Evolutionary conservation across 2,888 invertebrate genomes (phyloP), one percentile per base, ranked within the genome.

Genomic region (Caenorhabditis plicata): DNA sequence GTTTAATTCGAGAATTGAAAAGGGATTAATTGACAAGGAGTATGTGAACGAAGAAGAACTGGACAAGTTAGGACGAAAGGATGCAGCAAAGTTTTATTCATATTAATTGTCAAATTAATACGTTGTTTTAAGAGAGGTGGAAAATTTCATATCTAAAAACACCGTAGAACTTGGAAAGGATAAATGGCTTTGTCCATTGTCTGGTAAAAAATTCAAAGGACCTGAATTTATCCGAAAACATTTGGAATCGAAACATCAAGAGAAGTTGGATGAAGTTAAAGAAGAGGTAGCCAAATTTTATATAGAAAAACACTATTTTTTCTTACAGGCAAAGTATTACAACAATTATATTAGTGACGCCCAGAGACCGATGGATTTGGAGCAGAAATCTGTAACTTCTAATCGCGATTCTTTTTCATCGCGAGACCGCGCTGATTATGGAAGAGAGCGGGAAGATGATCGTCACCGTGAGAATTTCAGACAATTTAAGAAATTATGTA

Each of bases 181-280:
- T 82, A 98, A 98, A 78, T 98, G 96, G 96, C 83, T 98, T 68
- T 98, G 98, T 83, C 98, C 98, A 0, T 84, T 98, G 8, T 95
- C 94, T 49, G 96, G 96, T 1, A 98, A 98, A 83, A 98, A 98
- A 82, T 98, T 98, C 84, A 98, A 96, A 49, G 88, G 96, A 0
- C 95, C 96, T 0, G 96, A 98, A 82, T 98, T 95, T 83, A 94
- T 98, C 26, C 88, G 92, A 58, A 99, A 98, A 82, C 98, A 98
- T 82, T 93, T 98, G 67, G 90, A 92, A 81, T 95, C 95, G 82
- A 98, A 98, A 81, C 96, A 98, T 80, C 88, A 83, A 0, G 96
- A 98, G 80, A 96, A 95, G 84, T 89, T 98, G 36, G 92, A 95
- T 32, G 95, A 96, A 83, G 95, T 95, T 1, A 90, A 90, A 67